phyloP scores from a whole-genome alignment of 64 coral and sea anemone genomes.

The Pocillopora damicornis region DNA sequence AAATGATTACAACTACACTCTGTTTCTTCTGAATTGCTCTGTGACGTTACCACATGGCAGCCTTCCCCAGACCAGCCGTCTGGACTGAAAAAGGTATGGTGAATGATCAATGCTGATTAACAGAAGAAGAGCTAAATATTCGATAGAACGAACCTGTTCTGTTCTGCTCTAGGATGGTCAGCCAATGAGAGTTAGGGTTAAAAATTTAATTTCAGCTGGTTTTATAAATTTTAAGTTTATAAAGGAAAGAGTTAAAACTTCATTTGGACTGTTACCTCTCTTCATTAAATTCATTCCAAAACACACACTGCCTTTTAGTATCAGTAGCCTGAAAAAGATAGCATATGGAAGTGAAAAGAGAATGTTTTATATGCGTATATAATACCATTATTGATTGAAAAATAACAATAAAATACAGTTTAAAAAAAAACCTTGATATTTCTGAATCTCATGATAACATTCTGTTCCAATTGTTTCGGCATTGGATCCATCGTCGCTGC shows the following conservation, averaged over 20 bases:
- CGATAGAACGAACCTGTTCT: neutral
- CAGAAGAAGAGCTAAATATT: neutral
- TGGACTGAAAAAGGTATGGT: neutral
- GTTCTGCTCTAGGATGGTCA: too few relatives aligned
- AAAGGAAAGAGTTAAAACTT: too few relatives aligned
- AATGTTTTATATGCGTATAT: too few relatives aligned
- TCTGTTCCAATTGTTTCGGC: neutral
- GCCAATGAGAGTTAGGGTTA: too few relatives aligned
- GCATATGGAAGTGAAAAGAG: too few relatives aligned
- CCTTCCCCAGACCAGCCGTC: constrained; percentile 37
- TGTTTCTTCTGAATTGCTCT: neutral
- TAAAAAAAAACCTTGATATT: neutral
- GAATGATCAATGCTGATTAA: neutral
- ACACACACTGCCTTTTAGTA: neutral
- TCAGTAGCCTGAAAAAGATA: too few relatives aligned
- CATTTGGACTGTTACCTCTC: neutral
- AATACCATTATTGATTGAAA: too few relatives aligned
- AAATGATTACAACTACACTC: constrained; percentile 57
- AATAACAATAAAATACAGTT: neutral
- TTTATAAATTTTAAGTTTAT: neutral
- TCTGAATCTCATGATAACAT: neutral
- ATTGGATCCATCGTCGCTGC: neutral
- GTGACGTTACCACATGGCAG: constrained; percentile 1
- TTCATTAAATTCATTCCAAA: constrained; percentile 1
- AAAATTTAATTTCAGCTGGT: too few relatives aligned